A percentile compares a stretch with the other conserved stretches of the same genome.
Evolutionary conservation across 2,797 vertebrate species (phyloP).

Genomic region (Nannoperca australis): DNA sequence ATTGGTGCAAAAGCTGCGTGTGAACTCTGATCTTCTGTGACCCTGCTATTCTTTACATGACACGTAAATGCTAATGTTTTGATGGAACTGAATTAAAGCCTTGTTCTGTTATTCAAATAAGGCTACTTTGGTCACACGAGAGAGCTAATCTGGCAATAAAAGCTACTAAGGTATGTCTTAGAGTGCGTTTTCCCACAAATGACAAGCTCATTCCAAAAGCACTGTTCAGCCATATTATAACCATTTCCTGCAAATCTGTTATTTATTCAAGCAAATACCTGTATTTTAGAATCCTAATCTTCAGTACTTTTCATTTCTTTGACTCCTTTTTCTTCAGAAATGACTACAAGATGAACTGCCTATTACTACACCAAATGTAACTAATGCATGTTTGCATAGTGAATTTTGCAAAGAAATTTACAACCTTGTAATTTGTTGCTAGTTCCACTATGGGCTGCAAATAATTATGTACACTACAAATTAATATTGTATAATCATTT

Average conservation of each 20-base stretch:
- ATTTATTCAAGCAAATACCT: not conserved
- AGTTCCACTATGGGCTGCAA: not conserved
- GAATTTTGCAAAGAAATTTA: not conserved
- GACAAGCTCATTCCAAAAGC: constrained; percentile 7
- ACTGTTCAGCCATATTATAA: constrained; percentile 7
- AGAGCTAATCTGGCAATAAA: constrained; percentile 63
- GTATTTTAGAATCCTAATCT: not conserved
- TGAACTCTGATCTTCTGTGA: constrained; percentile 19
- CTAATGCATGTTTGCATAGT: not conserved
- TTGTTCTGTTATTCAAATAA: constrained; percentile 69
- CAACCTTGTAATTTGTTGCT: not conserved
- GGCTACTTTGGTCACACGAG: constrained; percentile 65
- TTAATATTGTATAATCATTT: no score
- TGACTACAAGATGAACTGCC: not conserved
- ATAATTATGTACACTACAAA: not conserved
- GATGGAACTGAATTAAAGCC: constrained; percentile 62
- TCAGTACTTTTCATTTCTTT: not conserved
- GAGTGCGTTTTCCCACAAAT: constrained; percentile 23
- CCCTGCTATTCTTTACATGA: constrained; percentile 24
- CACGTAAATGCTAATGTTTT: constrained; percentile 48
- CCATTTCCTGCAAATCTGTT: not conserved
- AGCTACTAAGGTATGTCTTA: constrained; percentile 26
- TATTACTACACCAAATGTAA: not conserved
- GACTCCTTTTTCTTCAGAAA: not conserved
- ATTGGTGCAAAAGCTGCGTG: constrained; percentile 21